Percentiles rank a stretch among this genome's conserved stretches.
Evolutionary conservation across 92 coral and sea anemone genomes (phyloP).

Genomic region (Umimayanthus kanabou): DNA sequence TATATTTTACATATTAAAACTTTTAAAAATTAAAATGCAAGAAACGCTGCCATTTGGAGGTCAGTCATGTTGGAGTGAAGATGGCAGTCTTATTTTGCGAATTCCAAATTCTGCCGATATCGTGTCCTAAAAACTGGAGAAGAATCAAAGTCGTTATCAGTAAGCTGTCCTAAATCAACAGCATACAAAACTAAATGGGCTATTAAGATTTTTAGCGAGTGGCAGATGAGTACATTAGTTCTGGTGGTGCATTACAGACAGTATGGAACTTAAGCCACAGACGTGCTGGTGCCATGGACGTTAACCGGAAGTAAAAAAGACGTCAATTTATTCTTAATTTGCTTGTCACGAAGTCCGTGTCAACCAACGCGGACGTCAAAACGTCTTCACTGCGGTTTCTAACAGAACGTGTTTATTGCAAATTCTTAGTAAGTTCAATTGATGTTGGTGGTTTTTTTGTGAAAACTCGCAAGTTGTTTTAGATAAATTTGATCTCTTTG

Average conservation of each 20-base stretch:
- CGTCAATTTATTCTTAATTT: not conserved
- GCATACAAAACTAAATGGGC: too few species aligned
- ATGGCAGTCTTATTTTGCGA: too few species aligned
- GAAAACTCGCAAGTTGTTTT: not conserved
- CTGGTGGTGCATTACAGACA: slow-evolving; percentile 39
- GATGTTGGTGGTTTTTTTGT: not conserved
- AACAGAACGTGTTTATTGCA: slow-evolving; percentile 14
- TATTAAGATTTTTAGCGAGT: too few species aligned
- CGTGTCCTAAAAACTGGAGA: too few species aligned
- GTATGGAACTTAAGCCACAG: not conserved
- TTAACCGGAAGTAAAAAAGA: not conserved
- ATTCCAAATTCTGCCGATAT: too few species aligned
- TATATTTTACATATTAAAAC: too few species aligned
- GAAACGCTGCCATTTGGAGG: too few species aligned
- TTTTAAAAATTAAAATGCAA: too few species aligned
- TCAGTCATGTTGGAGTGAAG: too few species aligned
- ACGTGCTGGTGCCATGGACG: too few species aligned
- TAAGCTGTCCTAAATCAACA: too few species aligned
- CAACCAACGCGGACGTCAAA: slow-evolving; percentile 6
- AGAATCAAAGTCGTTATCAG: too few species aligned
- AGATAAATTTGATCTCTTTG: not conserved
- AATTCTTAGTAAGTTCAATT: not conserved
- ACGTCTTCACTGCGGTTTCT: slow-evolving; percentile 16
- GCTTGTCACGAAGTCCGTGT: slow-evolving; percentile 10
- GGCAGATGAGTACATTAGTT: not conserved